Base-by-base conservation (phyloP, 1,140 invertebrate species). In the Dendroctonus valens region DNA sequence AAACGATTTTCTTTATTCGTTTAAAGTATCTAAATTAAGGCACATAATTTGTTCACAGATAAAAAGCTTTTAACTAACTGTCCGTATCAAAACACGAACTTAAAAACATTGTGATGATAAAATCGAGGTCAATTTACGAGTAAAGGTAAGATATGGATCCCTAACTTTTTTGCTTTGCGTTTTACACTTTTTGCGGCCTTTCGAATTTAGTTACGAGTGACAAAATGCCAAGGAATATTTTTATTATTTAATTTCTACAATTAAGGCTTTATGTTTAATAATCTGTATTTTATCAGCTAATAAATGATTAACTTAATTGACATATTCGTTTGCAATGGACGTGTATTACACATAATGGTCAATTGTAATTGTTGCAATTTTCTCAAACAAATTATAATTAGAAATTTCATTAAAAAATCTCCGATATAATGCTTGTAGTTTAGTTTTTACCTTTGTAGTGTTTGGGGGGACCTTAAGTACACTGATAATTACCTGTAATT, bases 211-310 rank as follows among this genome's bases (percentile, higher is more conserved):
- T 63, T 54, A 63, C 41, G 60, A 41, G 60, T 63, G 51, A 54
- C 51, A 14, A 52, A 51, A 65, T 57, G 62, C 62, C 62, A 65
- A 65, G 62, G 52, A 65, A 55, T 51, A 63, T 63, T 63, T 63
- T 63, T 53, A 63, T 63, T 54, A 54, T 63, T 63, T 54, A 38
- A 42, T 41, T 63, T 55, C 9, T 63, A 46, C 55, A 52, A 46
- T 63, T 54, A 53, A 41, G 61, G 61, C 61, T 63, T 63, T 63
- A 46, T 63, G 48, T 59, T 59, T 59, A 59, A 46, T 63, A 63
- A 26, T 54, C 15, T 61, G 59, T 61, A 63, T 65, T 65, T 52
- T 65, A 65, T 65, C 62, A 65, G 52, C 62, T 65, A 65, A 65
- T 65, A 65, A 65, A 65, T 48, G 46, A 48, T 48, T 48, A 48